Evolutionary conservation across 2,797 vertebrate genomes (phyloP), one percentile per base, ranked within the genome.

Genomic region (Capromys pilorides): DNA sequence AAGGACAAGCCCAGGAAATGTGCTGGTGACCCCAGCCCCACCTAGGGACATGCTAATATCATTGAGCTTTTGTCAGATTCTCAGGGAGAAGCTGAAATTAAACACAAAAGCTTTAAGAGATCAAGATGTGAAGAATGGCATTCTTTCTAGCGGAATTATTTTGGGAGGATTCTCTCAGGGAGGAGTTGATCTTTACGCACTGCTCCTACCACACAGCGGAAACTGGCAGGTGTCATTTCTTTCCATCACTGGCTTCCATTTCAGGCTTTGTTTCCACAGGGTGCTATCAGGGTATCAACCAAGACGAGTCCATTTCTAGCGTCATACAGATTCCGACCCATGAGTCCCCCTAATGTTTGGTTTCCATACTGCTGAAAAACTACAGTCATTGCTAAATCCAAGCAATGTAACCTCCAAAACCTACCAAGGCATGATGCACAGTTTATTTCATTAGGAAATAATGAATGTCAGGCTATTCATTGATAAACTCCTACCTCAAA

Each of bases 131-230:
- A 99, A 98, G 98, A 99, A 99, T 85, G 99, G 99, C 62, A 99
- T 99, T 98, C 99, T 99, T 36, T 99, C 99, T 75, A 98, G 99
- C 98, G 98, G 99, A 98, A 99, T 99, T 96, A 97, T 99, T 96
- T 98, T 99, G 95, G 99, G 99, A 92, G 99, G 99, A 95, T 99
- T 99, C 98, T 99, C 99, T 98, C 99, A 99, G 99, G 99, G 99
- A 96, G 99, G 98, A 97, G 99, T 99, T 97, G 99, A 91, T 99
- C 99, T 77, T 97, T 99, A 87, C 99, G 99, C 97, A 99, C 99
- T 2, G 99, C 99, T 97, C 98, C 99, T 94, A 99, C 98, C 51
- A 98, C 98, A 57, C 99, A 69, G n/a, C 8, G 7, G 1, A 69
- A 69, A 36, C n/a, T 22, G 31, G 18, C 19, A 36, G 66, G 18